phyloP scores from a whole-genome alignment of 2,113 vertebrate species.

The Chitala chitala region DNA sequence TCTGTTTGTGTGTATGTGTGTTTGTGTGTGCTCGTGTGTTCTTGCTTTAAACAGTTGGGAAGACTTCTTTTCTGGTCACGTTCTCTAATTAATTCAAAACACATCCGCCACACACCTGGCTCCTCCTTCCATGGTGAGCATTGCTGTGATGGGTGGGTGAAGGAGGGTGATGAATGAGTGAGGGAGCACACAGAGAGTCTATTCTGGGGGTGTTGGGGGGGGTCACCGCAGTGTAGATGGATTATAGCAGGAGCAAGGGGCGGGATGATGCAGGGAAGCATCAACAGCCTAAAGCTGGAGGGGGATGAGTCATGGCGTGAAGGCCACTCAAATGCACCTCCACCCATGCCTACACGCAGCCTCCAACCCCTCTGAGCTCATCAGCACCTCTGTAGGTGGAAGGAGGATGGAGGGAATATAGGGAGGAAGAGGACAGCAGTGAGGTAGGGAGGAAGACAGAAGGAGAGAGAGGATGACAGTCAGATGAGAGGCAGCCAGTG shows the following conservation, averaged over 20 bases:
- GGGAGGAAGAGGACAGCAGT: neutral
- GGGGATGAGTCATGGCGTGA: neutral
- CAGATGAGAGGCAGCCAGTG: neutral
- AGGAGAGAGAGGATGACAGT: too few relatives aligned
- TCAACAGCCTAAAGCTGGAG: too few relatives aligned
- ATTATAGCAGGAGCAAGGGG: neutral
- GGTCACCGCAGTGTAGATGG: too few relatives aligned
- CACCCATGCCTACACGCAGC: neutral
- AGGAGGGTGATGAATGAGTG: neutral
- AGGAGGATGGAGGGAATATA: neutral
- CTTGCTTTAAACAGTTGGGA: neutral
- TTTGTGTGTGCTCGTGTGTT: too few relatives aligned
- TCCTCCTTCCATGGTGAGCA: neutral
- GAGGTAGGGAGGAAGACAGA: neutral
- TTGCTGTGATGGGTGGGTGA: neutral
- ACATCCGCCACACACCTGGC: neutral
- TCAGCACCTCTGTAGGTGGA: neutral
- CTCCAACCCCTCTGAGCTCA: neutral
- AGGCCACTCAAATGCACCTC: neutral
- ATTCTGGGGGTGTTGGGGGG: neutral
- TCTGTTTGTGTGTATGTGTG: too few relatives aligned
- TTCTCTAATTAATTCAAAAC: slow-evolving; percentile 1
- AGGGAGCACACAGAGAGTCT: neutral
- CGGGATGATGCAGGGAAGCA: too few relatives aligned
- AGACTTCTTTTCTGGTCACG: neutral